Base-by-base conservation (phyloP, 2,888 invertebrate species). In the Embidobia sp. region DNA sequence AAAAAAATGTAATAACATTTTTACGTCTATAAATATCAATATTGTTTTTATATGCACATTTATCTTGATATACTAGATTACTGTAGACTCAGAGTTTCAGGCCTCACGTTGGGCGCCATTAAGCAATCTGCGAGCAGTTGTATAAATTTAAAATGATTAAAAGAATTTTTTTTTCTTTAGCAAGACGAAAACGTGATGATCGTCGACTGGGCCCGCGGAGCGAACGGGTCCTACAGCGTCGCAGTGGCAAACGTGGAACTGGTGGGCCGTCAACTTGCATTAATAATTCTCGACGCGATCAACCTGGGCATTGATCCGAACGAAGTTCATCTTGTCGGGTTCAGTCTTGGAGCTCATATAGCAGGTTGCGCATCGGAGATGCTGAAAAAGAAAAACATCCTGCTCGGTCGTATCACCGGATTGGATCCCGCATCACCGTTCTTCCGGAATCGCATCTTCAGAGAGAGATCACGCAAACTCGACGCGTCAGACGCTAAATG, bases 211-310 rank as follows among this genome's bases (percentile, higher is more conserved):
- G 90, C 91, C 18, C 89, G 89, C 66, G 92, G 92, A 1, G 92
- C 93, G 0, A 92, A 92, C 0, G 91, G 91, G 0, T 90, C 91
- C 8, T 93, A 93, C 80, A 86, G 91, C 3, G 85, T 88, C 8
- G 92, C 93, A 0, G 93, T 92, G 0, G 92, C 92, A 0, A 93
- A 93, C 79, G 92, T 92, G 0, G 92, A 93, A 85, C 85, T 93
- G 1, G 92, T 92, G 0, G 93, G 92, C 7, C 89, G 92, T 31
- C 91, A 92, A 85, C 84, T 92, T 46, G 92, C 91, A 0, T 87
- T 92, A 5, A 84, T 92, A n/a, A 83, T 93, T 1, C 78, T 90
- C 10, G 89, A 90, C 55, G 89, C 91, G 79, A 87, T 92, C 3
- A 85, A 90, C 13, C 81, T 89, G 18, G 92, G 92, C 0, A 82